Percentiles rank a stretch among this genome's conserved stretches.
phyloP scores from a whole-genome alignment of 2,797 vertebrate genomes.

The Cynodonichthys magdalenae region DNA sequence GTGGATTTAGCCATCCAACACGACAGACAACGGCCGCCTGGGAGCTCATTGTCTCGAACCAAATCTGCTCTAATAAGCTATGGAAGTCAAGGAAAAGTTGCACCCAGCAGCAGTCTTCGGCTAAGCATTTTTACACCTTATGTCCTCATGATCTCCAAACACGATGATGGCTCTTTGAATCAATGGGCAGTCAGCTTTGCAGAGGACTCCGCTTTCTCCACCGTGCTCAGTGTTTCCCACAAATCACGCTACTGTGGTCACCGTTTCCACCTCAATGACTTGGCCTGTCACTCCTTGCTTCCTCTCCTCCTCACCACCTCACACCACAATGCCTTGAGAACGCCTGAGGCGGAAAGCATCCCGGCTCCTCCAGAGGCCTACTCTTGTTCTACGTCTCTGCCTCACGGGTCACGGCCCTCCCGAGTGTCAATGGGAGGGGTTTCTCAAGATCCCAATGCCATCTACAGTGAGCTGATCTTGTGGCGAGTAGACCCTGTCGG shows the following conservation, averaged over 20 bases:
- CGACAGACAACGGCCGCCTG: slow-evolving; percentile 88
- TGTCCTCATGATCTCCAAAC: slow-evolving; percentile 98
- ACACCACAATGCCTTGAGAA: slow-evolving; percentile 92
- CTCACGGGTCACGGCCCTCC: slow-evolving; percentile 63
- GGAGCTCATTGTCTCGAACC: slow-evolving; percentile 84
- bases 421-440: slow-evolving; percentile 69
- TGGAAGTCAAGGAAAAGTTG: slow-evolving; percentile 86
- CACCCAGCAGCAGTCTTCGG: slow-evolving; percentile 84
- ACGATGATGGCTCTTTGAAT: slow-evolving; percentile 95
- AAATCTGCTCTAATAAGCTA: slow-evolving; percentile 92
- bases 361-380: slow-evolving; percentile 48
- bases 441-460: slow-evolving; percentile 88
- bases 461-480: slow-evolving; percentile 98
- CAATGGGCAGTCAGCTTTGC: slow-evolving; percentile 98
- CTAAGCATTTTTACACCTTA: slow-evolving; percentile 97
- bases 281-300: slow-evolving; percentile 96
- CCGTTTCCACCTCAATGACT: slow-evolving; percentile 97
- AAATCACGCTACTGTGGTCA: slow-evolving; percentile 97
- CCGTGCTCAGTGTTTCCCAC: slow-evolving; percentile 96
- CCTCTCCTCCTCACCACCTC: slow-evolving; percentile 96
- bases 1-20: slow-evolving; percentile 96
- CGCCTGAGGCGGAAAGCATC: slow-evolving; percentile 81
- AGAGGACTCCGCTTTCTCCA: slow-evolving; percentile 96
- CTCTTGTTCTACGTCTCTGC: slow-evolving; percentile 36
- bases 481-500: slow-evolving; percentile 98